Evolutionary conservation across 2,797 vertebrate genomes (phyloP).

Genomic region (Tragopan temminckii): DNA sequence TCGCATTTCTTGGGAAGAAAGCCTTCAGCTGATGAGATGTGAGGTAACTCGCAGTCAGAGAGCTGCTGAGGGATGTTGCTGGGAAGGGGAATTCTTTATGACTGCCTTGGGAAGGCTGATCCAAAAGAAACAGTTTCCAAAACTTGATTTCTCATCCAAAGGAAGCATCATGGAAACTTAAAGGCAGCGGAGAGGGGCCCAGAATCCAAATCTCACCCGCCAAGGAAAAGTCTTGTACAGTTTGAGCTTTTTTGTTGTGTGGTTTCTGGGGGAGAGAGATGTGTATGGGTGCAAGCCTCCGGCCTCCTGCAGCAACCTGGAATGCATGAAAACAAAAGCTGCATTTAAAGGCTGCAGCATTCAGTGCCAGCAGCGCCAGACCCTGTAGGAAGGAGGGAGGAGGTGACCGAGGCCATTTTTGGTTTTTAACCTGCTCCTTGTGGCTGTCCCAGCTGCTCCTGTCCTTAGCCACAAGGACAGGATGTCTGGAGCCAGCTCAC

Average conservation of each 20-base stretch:
- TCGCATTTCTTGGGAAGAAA: constrained; percentile 29
- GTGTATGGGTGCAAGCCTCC: background rate
- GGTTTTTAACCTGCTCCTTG: background rate
- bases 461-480: background rate
- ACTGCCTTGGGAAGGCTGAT: constrained; percentile 64
- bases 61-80: constrained; percentile 46
- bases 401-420: constrained; percentile 43
- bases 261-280: background rate
- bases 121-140: constrained; percentile 74
- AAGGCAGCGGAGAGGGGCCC: constrained; percentile 56
- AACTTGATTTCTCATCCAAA: constrained; percentile 66
- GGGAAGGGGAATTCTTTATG: constrained; percentile 65
- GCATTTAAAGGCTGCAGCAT: constrained; percentile 61
- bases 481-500: constrained; percentile 37
- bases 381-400: background rate
- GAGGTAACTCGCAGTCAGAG: constrained; percentile 62
- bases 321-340: constrained; percentile 55
- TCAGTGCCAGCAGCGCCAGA: constrained; percentile 22
- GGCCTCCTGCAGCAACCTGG: background rate
- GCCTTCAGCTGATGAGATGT: constrained; percentile 35
- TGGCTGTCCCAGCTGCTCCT: background rate
- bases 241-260: constrained; percentile 22
- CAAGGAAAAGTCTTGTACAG: constrained; percentile 40
- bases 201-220: background rate
- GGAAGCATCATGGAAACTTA: constrained; percentile 73